These are phyloP conservation scores for Drosophila neutralis DNA, from an alignment of 2,888 invertebrate species.

Conservation along the genomic window DNA sequence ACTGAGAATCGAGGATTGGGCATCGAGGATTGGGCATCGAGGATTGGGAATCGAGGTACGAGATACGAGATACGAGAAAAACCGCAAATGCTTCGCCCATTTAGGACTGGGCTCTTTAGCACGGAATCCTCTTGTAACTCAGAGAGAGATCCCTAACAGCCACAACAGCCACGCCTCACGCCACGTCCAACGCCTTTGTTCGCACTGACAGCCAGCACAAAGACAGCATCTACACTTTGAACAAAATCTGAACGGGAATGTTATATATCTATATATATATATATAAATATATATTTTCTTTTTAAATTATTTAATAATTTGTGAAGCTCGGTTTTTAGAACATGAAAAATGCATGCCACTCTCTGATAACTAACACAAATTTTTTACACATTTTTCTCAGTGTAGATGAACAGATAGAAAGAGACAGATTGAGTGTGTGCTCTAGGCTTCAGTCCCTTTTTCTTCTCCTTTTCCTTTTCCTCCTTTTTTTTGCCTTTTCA, in stretches of 20 bases:
- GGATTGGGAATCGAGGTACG: neutral
- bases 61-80: conserved; percentile 12
- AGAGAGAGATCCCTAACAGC: conserved; percentile 34
- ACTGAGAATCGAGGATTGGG: conserved; percentile 7
- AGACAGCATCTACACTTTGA: conserved; percentile 18
- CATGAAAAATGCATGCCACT: neutral
- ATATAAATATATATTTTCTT: too few relatives aligned
- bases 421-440: conserved; percentile 13
- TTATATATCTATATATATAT: neutral
- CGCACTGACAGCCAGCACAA: conserved; percentile 25
- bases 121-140: conserved; percentile 40
- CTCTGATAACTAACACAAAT: neutral
- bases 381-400: neutral
- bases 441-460: conserved; percentile 4
- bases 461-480: conserved; percentile 65
- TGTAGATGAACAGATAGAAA: conserved; percentile 13
- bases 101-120: conserved; percentile 61
- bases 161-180: conserved; percentile 66
- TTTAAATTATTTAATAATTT: neutral
- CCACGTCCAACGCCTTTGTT: conserved; percentile 35
- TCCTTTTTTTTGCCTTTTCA: conserved; percentile 64
- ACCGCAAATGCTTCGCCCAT: conserved; percentile 51
- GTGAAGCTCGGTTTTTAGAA: neutral
- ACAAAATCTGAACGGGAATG: neutral
- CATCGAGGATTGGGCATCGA: neutral